Percentiles rank a stretch among this genome's conserved stretches.
phyloP scores from a whole-genome alignment of 1,140 invertebrate species.

The Penaeus chinensis region DNA sequence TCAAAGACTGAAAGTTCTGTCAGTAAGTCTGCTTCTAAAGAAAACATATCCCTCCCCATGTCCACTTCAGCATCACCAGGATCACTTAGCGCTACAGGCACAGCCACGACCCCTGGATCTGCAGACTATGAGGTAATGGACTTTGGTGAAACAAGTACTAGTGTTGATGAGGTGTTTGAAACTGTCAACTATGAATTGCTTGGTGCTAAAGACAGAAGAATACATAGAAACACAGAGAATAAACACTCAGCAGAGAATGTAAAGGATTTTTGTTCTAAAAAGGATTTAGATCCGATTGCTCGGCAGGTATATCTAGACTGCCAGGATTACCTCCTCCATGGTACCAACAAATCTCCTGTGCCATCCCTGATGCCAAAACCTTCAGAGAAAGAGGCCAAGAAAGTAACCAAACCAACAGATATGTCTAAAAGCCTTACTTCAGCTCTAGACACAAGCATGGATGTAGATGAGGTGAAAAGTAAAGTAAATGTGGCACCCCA shows the following conservation, averaged over 20 bases:
- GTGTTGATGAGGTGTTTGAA: constrained; percentile 61
- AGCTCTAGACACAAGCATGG: constrained; percentile 45
- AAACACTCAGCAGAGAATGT: neutral
- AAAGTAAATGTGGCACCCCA: constrained; percentile 65
- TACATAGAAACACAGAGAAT: constrained; percentile 7
- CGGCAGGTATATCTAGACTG: constrained; percentile 56
- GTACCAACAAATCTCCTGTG: constrained; percentile 57
- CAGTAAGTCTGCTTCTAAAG: constrained; percentile 24
- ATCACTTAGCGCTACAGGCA: constrained; percentile 8
- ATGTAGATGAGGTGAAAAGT: constrained; percentile 63
- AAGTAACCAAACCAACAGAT: constrained; percentile 2
- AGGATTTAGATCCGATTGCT: constrained; percentile 53
- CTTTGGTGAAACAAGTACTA: constrained; percentile 57
- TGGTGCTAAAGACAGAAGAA: constrained; percentile 37
- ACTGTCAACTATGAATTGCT: constrained; percentile 60
- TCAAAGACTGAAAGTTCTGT: constrained; percentile 32
- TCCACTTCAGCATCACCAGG: constrained; percentile 32
- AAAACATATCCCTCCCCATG: neutral
- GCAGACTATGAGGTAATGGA: constrained; percentile 61
- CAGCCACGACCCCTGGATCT: constrained; percentile 52
- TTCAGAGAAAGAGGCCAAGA: constrained; percentile 19
- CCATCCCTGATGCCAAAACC: constrained; percentile 58
- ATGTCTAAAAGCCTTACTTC: neutral
- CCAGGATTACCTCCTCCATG: constrained; percentile 64
- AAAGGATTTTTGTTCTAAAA: constrained; percentile 34